Evolutionary conservation across 2,113 vertebrate genomes (phyloP).

Genomic region (Bubo scandiacus): DNA sequence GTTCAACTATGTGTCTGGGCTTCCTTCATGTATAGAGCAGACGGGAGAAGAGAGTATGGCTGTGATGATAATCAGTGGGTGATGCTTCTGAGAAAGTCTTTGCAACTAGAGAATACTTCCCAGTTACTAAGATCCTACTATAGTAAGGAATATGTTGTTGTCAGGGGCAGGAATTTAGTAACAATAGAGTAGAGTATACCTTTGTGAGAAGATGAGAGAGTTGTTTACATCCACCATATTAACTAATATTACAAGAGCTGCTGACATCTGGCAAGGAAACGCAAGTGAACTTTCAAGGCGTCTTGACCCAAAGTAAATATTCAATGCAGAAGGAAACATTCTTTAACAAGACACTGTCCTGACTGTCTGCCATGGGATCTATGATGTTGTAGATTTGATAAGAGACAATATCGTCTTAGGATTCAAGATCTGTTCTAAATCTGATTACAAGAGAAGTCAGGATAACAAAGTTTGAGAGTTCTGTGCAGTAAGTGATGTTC

Average conservation of each 20-base stretch:
- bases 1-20: background rate
- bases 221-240: conserved; percentile 73
- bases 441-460: background rate
- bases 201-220: conserved; percentile 72
- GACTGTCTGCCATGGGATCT: background rate
- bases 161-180: background rate
- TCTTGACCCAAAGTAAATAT: background rate
- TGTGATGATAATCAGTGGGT: background rate
- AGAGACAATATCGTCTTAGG: background rate
- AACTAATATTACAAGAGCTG: conserved; percentile 70
- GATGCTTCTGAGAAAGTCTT: background rate
- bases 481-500: background rate
- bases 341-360: background rate
- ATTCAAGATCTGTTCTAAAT: background rate
- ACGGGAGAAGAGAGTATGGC: background rate
- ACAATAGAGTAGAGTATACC: background rate
- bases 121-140: accelerated
- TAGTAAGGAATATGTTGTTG: background rate
- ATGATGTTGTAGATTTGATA: background rate
- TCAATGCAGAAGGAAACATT: background rate
- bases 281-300: background rate
- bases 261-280: conserved; percentile 65
- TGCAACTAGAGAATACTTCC: background rate
- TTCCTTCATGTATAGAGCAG: background rate
- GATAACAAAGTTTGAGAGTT: background rate